phyloP scores from a whole-genome alignment of 2,113 vertebrate species.

The Turdus rufiventris region DNA sequence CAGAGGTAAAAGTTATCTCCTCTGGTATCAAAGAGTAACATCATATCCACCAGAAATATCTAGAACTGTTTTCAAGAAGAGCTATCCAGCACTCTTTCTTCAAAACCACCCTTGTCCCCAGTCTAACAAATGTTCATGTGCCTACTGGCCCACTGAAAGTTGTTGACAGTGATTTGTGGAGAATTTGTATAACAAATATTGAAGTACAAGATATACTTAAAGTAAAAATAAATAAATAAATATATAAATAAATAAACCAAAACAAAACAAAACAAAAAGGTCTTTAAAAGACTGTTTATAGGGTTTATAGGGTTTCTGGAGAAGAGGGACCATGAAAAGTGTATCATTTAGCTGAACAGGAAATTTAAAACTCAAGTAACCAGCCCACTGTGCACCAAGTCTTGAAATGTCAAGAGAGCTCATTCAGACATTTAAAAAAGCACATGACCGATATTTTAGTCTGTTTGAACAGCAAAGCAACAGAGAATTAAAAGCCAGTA shows the following conservation, averaged over 20 bases:
- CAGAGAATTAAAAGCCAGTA: not conserved
- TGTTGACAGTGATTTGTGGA: not conserved
- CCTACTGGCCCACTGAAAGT: not conserved
- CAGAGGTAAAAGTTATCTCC: not conserved
- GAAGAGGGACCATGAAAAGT: not conserved
- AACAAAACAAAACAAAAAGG: not conserved
- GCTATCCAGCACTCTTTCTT: not conserved
- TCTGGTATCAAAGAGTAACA: not conserved
- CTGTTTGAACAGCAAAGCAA: not conserved
- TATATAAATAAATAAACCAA: too few relatives aligned
- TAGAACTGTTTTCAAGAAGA: not conserved
- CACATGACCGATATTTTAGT: not conserved
- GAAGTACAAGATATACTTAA: not conserved
- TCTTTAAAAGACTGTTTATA: not conserved
- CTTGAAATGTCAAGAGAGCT: slow-evolving; percentile 7
- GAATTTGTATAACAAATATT: not conserved
- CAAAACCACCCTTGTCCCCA: not conserved
- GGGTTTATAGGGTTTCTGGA: not conserved
- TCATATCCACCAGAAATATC: not conserved
- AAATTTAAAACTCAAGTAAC: not conserved
- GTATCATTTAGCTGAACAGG: not conserved
- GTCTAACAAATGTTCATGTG: not conserved
- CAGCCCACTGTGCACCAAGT: not conserved
- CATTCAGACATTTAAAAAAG: not conserved
- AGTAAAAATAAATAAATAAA: too few relatives aligned